Conservation (phyloP, 2,888 invertebrate species). For the Alsophila aescularia region DNA sequence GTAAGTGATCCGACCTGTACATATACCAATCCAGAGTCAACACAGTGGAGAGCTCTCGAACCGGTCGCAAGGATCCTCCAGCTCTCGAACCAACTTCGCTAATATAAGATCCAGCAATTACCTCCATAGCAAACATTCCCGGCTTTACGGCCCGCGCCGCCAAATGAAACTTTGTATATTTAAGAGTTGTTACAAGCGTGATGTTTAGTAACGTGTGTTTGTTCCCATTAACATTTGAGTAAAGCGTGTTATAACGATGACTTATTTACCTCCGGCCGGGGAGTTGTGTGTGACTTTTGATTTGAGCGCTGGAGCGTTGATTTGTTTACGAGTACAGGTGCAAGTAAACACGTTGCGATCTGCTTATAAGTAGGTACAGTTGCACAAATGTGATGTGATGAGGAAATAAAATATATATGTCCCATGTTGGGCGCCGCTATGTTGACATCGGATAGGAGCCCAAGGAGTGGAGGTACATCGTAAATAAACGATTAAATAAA, state of each 20-base stretch:
- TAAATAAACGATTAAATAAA: too few relatives aligned
- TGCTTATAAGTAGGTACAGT: background rate
- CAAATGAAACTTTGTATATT: conserved; percentile 52
- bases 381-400: background rate
- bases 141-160: conserved; percentile 44
- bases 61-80: conserved; percentile 35
- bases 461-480: too few relatives aligned
- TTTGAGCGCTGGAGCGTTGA: conserved; percentile 12
- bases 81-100: conserved; percentile 49
- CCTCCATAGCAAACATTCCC: conserved; percentile 55
- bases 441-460: too few relatives aligned
- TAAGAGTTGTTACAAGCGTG: conserved; percentile 53
- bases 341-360: conserved; percentile 3
- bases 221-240: conserved; percentile 48
- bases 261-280: conserved; percentile 48
- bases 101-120: conserved; percentile 61
- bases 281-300: conserved; percentile 31
- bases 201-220: conserved; percentile 54
- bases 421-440: conserved; percentile 3
- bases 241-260: conserved; percentile 48
- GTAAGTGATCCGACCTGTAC: conserved; percentile 30
- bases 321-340: conserved; percentile 34
- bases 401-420: background rate
- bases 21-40: conserved; percentile 35
- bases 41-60: conserved; percentile 33